phyloP scores from a whole-genome alignment of 1,140 invertebrate genomes.

The Zelostemma sp. region DNA sequence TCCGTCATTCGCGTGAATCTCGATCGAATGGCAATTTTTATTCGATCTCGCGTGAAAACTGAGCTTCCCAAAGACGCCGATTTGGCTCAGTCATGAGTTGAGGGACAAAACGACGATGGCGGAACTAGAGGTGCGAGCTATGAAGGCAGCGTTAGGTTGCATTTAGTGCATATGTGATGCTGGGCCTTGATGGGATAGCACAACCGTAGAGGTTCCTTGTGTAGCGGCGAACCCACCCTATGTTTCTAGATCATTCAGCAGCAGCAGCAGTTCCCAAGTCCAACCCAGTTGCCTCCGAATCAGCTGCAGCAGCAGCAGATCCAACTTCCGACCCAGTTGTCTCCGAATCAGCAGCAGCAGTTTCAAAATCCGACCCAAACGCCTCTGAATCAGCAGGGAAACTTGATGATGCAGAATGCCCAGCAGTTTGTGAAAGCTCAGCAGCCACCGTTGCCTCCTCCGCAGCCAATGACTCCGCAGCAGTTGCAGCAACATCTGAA shows the following conservation, averaged over 20 bases:
- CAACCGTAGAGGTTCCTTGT: constrained; percentile 71
- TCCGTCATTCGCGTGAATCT: constrained; percentile 15
- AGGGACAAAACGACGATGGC: constrained; percentile 51
- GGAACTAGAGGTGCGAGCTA: constrained; percentile 59
- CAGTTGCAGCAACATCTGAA: constrained; percentile 22
- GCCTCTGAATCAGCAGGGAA: constrained; percentile 46
- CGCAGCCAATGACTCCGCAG: constrained; percentile 18
- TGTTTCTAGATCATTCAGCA: constrained; percentile 63
- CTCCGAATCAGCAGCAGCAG: too few species aligned
- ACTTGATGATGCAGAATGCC: constrained; percentile 49
- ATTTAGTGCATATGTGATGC: constrained; percentile 61
- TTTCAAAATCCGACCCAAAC: constrained; percentile 56
- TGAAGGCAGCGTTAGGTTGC: constrained; percentile 62
- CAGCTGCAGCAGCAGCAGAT: too few species aligned
- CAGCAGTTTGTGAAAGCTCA: constrained; percentile 31
- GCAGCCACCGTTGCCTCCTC: constrained; percentile 19
- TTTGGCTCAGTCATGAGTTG: constrained; percentile 59
- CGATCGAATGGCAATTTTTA: constrained; percentile 19
- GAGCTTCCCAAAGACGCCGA: constrained; percentile 43
- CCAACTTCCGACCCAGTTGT: too few species aligned
- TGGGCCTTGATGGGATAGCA: constrained; percentile 69
- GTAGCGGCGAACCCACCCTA: constrained; percentile 69
- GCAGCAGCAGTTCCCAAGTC: constrained; percentile 58
- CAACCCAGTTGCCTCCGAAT: constrained; percentile 42
- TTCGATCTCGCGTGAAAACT: too few species aligned